phyloP scores from a whole-genome alignment of 1,140 invertebrate genomes.

The Lordiphosa mommai region DNA sequence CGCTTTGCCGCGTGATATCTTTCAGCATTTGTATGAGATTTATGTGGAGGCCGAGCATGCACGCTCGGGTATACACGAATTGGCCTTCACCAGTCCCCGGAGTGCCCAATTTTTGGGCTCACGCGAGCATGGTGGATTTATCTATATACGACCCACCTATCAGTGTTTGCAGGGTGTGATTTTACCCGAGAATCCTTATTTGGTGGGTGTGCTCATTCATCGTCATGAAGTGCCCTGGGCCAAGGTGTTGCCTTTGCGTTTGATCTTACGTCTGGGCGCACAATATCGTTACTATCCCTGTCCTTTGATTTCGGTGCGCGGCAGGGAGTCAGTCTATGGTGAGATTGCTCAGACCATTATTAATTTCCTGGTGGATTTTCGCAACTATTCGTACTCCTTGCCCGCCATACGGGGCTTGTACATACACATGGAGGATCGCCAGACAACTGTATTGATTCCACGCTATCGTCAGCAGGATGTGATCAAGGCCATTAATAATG shows the following conservation, averaged over 20 bases:
- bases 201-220: constrained; percentile 91
- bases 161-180: constrained; percentile 90
- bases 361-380: constrained; percentile 92
- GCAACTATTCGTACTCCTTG: constrained; percentile 92
- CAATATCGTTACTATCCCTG: constrained; percentile 94
- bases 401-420: constrained; percentile 88
- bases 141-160: constrained; percentile 90
- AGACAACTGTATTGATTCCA: constrained; percentile 89
- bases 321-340: constrained; percentile 90
- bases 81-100: constrained; percentile 85
- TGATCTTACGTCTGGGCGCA: constrained; percentile 89
- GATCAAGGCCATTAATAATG: constrained; percentile 88
- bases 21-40: constrained; percentile 87
- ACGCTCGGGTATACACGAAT: constrained; percentile 83
- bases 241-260: constrained; percentile 84
- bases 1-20: constrained; percentile 88
- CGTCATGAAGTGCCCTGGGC: constrained; percentile 94
- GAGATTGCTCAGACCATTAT: constrained; percentile 96
- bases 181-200: constrained; percentile 87
- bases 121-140: constrained; percentile 91
- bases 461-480: constrained; percentile 91
- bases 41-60: constrained; percentile 90
- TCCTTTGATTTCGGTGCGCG: constrained; percentile 89
- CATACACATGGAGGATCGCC: constrained; percentile 92
- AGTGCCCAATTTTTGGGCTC: constrained; percentile 86